Evolutionary conservation across 2,797 vertebrate genomes (phyloP), one percentile per base, ranked within the genome.

Genomic region (Urocyon cinereoargenteus): DNA sequence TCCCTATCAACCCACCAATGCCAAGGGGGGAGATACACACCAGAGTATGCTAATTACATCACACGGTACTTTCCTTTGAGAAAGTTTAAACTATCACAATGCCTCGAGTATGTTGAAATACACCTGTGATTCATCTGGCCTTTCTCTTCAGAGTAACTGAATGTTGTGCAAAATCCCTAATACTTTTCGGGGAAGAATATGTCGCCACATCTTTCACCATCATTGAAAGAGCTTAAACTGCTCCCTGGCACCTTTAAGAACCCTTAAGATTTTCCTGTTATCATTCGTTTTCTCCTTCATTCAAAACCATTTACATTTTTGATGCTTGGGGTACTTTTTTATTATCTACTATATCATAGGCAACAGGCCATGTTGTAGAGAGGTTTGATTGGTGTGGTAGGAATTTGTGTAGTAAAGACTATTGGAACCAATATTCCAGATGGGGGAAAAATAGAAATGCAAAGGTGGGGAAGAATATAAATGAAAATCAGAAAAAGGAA

Each of bases 101-200:
- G 53, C 11, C 21, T 31, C 19, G 34, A 66, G 10, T 26, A 18
- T 87, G 19, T 59, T 55, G 79, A 96, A 96, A 90, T 77, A 64
- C 3, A 62, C n/a, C 14, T 87, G 72, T 93, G 79, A 78, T 77
- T 89, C 40, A 89, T 91, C 53, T 94, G 96, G 77, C 22, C 13
- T 92, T 89, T 89, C 51, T 72, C 31, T 86, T 94, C 36, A 86
- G 57, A 92, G 6, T 16, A 40, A 68, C 34, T 49, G n/a, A 59
- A 15, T 24, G 6, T 26, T 90, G 36, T 55, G 21, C 66, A 81
- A 97, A 96, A 96, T 36, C 19, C 31, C 26, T 75, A 82, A 87
- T 2, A 49, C 4, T 51, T 90, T 75, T 49, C 18, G 75, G 34
- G 28, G 13, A 75, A 94, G 62, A 95, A 68, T n/a, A 26, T 31